phyloP scores from a whole-genome alignment of 2,113 vertebrate genomes.

The Pluvianellus socialis region DNA sequence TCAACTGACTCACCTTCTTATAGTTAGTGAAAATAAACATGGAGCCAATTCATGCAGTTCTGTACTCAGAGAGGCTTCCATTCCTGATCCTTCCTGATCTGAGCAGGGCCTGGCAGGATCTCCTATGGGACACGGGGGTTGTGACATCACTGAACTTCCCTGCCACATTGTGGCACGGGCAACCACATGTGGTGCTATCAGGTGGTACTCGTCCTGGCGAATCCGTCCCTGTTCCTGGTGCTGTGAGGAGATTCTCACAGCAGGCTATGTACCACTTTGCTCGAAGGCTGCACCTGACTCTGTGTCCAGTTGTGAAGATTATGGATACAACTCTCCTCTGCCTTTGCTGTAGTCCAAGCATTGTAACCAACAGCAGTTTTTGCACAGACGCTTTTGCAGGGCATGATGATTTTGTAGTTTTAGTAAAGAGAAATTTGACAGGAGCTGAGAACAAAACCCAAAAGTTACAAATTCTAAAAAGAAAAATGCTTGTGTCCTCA shows the following conservation, averaged over 20 bases:
- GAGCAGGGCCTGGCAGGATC: not conserved
- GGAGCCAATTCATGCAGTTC: not conserved
- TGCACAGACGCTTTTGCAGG: not conserved
- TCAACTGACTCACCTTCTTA: not conserved
- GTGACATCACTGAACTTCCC: not conserved
- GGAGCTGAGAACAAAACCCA: not conserved
- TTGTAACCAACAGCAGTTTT: not conserved
- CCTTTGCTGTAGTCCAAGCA: not conserved
- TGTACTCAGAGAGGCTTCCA: not conserved
- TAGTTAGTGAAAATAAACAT: not conserved
- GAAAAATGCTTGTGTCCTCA: not conserved
- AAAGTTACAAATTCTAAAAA: not conserved
- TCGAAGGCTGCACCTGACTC: not conserved
- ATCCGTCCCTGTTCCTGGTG: not conserved
- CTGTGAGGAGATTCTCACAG: not conserved
- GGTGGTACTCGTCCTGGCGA: not conserved
- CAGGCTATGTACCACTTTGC: not conserved
- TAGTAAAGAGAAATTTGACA: not conserved
- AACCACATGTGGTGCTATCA: not conserved
- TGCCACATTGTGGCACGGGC: accelerated
- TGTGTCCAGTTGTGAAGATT: not conserved
- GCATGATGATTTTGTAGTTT: not conserved
- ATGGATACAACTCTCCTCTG: not conserved
- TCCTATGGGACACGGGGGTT: not conserved
- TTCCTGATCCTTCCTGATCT: too few species aligned